Conservation (phyloP, 2,888 invertebrate genomes). For the Lamproptera curius region DNA sequence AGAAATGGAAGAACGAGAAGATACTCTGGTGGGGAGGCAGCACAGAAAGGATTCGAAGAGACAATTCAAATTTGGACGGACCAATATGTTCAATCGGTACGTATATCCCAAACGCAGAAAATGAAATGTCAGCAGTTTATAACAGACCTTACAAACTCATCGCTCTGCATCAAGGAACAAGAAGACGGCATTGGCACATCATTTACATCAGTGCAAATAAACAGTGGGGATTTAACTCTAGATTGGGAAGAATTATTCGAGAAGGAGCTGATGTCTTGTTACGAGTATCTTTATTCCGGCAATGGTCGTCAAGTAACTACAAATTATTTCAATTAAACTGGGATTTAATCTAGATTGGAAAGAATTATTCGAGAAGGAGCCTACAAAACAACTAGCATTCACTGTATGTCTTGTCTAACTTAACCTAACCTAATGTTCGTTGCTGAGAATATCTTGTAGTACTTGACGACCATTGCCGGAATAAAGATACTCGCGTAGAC, state of each 20-base stretch:
- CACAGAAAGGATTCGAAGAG: neutral
- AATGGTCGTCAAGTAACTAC: conserved; percentile 29
- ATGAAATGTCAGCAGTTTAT: neutral
- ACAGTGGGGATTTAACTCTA: neutral
- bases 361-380: no score
- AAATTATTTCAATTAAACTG: no score
- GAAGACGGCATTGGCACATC: neutral
- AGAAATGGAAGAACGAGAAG: neutral
- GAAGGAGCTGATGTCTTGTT: conserved; percentile 23
- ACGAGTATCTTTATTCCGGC: conserved; percentile 32
- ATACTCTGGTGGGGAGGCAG: neutral
- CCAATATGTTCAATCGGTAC: neutral
- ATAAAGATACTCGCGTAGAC: conserved; percentile 31
- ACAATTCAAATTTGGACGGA: neutral
- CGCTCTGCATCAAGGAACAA: neutral
- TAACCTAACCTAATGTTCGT: no score
- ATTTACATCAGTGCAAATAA: neutral
- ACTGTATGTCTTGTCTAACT: no score
- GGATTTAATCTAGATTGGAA: no score
- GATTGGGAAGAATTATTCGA: neutral
- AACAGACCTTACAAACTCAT: neutral
- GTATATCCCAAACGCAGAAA: neutral
- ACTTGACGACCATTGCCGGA: conserved; percentile 31
- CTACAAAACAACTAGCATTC: no score
- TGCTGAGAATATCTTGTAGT: conserved; percentile 19